Evolutionary conservation across 2,888 invertebrate species (phyloP), one percentile per base, ranked within the genome.

Genomic region (Caenorhabditis imperialis): DNA sequence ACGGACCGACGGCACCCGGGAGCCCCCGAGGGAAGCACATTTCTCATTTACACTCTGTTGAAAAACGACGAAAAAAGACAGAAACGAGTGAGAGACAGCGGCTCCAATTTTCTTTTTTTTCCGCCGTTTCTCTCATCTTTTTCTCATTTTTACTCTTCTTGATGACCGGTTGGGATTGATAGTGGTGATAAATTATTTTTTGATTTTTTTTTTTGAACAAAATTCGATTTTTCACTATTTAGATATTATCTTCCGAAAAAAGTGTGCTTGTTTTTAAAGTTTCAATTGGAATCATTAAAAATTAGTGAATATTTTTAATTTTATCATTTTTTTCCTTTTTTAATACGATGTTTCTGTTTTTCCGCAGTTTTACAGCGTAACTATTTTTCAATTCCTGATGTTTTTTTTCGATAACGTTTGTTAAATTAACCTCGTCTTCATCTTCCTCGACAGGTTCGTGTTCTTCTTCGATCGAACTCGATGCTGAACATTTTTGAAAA

Each of bases 31-130:
- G 53, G 44, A 51, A 53, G 35, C 71, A 71, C 71, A 71, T 71
- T 71, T 71, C 71, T 71, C 71, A 71, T 71, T 71, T 71, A 71
- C 71, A 71, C 71, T 71, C 55, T 71, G 70, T 70, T 70, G 70
- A 70, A 70, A 61, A 60, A 61, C 25, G 69, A 70, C 53, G 58
- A 69, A 60, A 55, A 48, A 55, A 48, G 25, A 14, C 20, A 25
- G 53, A 48, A 25, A 25, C 25, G 6, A 14, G 22, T 42, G 45
- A 33, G 30, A n/a, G 33, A 57, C 44, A 18, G 42, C 50, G 55
- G 57, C 47, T 40, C 40, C 42, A 47, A 42, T 48, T 48, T 48
- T 45, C 30, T 53, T 40, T 33, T 50, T 35, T 50, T 50, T 38
- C 35, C 16, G 35, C 35, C 51, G 20, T 23, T 58, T 58, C 45